Conservation (phyloP, 1,140 invertebrate species). For the Bombus confusus region DNA sequence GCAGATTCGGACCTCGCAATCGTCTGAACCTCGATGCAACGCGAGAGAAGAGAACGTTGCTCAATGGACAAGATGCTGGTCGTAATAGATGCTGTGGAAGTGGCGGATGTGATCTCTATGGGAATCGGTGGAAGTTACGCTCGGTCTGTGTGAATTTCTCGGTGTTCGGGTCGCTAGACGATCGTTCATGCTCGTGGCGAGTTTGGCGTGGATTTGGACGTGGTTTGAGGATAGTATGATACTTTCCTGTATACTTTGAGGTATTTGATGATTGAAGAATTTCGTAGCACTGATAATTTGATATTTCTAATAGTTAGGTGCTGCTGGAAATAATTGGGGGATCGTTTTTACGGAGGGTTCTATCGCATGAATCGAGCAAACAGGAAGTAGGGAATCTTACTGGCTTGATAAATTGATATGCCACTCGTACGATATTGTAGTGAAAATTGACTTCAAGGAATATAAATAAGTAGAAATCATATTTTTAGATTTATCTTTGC, state of each 20-base stretch:
- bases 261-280: neutral
- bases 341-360: too few species aligned
- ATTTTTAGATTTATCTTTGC: too few species aligned
- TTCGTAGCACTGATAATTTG: too few species aligned
- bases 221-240: neutral
- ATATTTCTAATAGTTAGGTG: too few species aligned
- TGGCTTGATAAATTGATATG: too few species aligned
- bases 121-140: constrained; percentile 16
- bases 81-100: neutral
- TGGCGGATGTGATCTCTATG: constrained; percentile 11
- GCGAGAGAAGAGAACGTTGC: constrained; percentile 5
- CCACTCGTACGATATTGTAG: too few species aligned
- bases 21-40: constrained; percentile 52
- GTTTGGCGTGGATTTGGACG: neutral
- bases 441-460: too few species aligned
- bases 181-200: neutral
- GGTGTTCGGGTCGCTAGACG: neutral
- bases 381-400: too few species aligned
- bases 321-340: too few species aligned
- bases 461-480: too few species aligned
- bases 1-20: constrained; percentile 80
- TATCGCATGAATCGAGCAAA: too few species aligned
- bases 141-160: neutral
- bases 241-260: neutral
- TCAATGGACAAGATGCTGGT: constrained; percentile 26